Conservation (phyloP, 2,888 invertebrate genomes). For the Alloscopus bannaensis region DNA sequence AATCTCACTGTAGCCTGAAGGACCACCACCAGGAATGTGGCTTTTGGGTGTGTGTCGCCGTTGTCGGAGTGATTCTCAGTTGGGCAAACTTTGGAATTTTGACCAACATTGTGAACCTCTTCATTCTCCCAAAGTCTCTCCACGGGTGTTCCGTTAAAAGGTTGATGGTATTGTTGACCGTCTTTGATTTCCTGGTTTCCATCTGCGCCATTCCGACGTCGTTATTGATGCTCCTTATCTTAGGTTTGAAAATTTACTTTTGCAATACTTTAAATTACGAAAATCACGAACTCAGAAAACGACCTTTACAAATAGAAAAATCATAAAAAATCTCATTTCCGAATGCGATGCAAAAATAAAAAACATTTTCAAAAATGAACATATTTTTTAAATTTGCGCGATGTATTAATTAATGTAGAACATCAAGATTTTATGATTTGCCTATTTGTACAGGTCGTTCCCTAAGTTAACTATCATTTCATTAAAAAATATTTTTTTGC, state of each 20-base stretch:
- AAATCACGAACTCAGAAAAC: too few relatives aligned
- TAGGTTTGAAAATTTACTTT: conserved; percentile 25
- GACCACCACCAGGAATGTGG: conserved; percentile 33
- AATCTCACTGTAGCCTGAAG: background rate
- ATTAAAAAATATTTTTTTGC: too few relatives aligned
- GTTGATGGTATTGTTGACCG: conserved; percentile 49
- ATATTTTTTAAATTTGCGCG: too few relatives aligned
- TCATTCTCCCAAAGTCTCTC: conserved; percentile 55
- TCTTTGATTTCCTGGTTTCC: conserved; percentile 52
- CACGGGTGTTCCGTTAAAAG: conserved; percentile 54
- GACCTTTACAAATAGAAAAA: too few relatives aligned
- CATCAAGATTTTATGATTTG: too few relatives aligned
- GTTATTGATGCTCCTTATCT: conserved; percentile 31
- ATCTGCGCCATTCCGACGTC: conserved; percentile 52
- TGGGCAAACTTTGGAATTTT: conserved; percentile 52
- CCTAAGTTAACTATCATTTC: too few relatives aligned
- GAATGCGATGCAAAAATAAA: too few relatives aligned
- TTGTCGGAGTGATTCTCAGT: conserved; percentile 31
- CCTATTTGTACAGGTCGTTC: too few relatives aligned
- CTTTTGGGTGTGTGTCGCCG: conserved; percentile 50
- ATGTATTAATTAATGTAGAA: too few relatives aligned
- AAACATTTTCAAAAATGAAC: too few relatives aligned
- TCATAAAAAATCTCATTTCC: too few relatives aligned
- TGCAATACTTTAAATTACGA: too few relatives aligned
- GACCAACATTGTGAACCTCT: conserved; percentile 47